Evolutionary conservation across 1,140 invertebrate species (phyloP).

Genomic region (Cyrtorhinus lividipennis): DNA sequence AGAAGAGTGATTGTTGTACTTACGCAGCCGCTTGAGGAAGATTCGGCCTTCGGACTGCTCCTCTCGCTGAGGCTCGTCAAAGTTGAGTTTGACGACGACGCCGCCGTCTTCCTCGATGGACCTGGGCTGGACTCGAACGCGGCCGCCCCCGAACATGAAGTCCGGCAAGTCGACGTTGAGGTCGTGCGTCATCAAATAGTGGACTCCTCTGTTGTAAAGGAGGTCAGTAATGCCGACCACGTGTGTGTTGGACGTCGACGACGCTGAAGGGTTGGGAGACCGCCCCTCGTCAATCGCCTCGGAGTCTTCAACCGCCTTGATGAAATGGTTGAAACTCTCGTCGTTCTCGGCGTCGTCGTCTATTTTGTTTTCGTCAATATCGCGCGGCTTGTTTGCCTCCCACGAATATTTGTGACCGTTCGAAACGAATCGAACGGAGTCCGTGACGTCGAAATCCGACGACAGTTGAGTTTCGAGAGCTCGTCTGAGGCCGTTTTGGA

Average conservation of each 20-base stretch:
- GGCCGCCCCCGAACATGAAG: slow-evolving; percentile 50
- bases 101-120: slow-evolving; percentile 49
- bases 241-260: slow-evolving; percentile 22
- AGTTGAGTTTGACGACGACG: slow-evolving; percentile 51
- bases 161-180: slow-evolving; percentile 52
- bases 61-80: slow-evolving; percentile 28
- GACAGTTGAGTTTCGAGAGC: slow-evolving; percentile 49
- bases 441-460: slow-evolving; percentile 50
- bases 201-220: slow-evolving; percentile 46
- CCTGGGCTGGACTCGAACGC: slow-evolving; percentile 51
- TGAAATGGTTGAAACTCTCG: slow-evolving; percentile 20
- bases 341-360: slow-evolving; percentile 29
- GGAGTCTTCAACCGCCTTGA: slow-evolving; percentile 29
- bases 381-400: slow-evolving; percentile 8
- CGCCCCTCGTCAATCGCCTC: slow-evolving; percentile 26
- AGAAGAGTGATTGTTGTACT: slow-evolving; percentile 30
- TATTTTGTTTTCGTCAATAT: slow-evolving; percentile 32
- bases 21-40: slow-evolving; percentile 58
- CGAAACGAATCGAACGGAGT: slow-evolving; percentile 49
- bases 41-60: slow-evolving; percentile 36
- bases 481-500: slow-evolving; percentile 56
- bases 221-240: slow-evolving; percentile 55
- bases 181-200: slow-evolving; percentile 60
- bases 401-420: slow-evolving; percentile 33
- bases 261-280: slow-evolving; percentile 30